These are phyloP conservation scores for Eilema sororculum DNA, from an alignment of 2,888 invertebrate species.

Conservation along the genomic window DNA sequence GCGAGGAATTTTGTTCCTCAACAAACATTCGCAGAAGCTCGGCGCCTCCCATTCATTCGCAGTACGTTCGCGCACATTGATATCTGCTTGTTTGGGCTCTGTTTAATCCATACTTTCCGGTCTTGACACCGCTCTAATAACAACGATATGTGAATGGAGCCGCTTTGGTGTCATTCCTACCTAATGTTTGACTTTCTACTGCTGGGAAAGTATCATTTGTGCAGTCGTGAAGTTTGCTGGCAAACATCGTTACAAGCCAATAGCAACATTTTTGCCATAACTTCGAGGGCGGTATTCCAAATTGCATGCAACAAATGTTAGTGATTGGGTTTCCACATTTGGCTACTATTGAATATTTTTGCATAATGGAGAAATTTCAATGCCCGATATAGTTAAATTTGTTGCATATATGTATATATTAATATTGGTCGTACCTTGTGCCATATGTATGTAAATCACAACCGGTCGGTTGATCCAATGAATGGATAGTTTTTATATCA, in stretches of 20 bases:
- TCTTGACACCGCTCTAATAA: conserved; percentile 74
- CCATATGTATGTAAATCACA: conserved; percentile 47
- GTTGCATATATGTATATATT: conserved; percentile 35
- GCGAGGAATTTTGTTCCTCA: conserved; percentile 73
- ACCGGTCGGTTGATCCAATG: conserved; percentile 52
- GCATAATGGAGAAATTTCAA: conserved; percentile 59
- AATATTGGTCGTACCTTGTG: conserved; percentile 39
- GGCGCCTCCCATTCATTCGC: conserved; percentile 71
- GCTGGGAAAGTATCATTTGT: conserved; percentile 81
- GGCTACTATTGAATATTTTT: conserved; percentile 60
- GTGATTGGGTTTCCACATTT: conserved; percentile 60
- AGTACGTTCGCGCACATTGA: conserved; percentile 62
- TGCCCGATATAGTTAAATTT: conserved; percentile 48
- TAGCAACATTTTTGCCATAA: conserved; percentile 71
- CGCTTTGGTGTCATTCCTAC: conserved; percentile 70
- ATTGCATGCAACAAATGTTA: conserved; percentile 47
- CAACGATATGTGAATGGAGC: conserved; percentile 73
- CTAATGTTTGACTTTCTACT: conserved; percentile 82
- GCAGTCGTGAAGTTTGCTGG: conserved; percentile 65
- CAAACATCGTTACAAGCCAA: conserved; percentile 71
- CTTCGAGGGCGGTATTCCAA: conserved; percentile 60
- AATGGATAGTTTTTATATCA: conserved; percentile 58
- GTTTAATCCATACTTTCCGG: conserved; percentile 80
- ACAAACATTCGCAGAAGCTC: conserved; percentile 73
- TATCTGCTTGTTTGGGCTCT: conserved; percentile 69